Percentiles rank a stretch among this genome's conserved stretches.
Conservation (phyloP, 1,140 invertebrate genomes). For the Hylaeus anthracinus region DNA sequence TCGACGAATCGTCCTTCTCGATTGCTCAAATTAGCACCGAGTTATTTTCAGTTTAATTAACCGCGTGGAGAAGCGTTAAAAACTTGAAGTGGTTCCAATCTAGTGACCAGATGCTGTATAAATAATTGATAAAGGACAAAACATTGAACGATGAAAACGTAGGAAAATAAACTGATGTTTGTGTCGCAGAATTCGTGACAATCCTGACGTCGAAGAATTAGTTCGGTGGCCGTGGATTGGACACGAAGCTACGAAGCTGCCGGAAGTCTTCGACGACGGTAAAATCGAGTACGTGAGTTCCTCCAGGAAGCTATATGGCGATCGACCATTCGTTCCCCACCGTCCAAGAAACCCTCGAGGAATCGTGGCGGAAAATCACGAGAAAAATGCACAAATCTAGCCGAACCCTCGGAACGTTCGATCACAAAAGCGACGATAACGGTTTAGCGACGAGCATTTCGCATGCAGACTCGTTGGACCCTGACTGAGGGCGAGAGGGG, state of each 20-base stretch:
- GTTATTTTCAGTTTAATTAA: no score
- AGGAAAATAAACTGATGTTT: no score
- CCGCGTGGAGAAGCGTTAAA: no score
- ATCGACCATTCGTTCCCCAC: slow-evolving; percentile 11
- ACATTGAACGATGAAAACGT: no score
- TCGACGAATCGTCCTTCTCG: no score
- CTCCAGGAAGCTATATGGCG: slow-evolving; percentile 12
- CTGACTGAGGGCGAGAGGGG: not conserved
- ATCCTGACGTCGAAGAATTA: slow-evolving; percentile 84
- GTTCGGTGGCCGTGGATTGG: slow-evolving; percentile 49
- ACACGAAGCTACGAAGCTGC: slow-evolving; percentile 32
- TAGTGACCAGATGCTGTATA: no score
- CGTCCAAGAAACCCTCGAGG: not conserved
- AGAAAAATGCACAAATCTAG: not conserved
- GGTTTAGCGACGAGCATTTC: not conserved
- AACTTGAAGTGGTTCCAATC: no score
- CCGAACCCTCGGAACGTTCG: no score
- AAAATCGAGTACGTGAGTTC: slow-evolving; percentile 39
- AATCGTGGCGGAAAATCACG: not conserved
- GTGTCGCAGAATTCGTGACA: slow-evolving; percentile 82
- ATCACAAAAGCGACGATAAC: not conserved
- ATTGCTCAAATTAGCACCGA: no score
- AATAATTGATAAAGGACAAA: no score
- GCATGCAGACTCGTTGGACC: not conserved
- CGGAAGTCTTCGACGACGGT: slow-evolving; percentile 34